These are phyloP conservation scores for Capra hircus DNA, from an alignment of 2,113 vertebrate genomes.

Conservation along the genomic window DNA sequence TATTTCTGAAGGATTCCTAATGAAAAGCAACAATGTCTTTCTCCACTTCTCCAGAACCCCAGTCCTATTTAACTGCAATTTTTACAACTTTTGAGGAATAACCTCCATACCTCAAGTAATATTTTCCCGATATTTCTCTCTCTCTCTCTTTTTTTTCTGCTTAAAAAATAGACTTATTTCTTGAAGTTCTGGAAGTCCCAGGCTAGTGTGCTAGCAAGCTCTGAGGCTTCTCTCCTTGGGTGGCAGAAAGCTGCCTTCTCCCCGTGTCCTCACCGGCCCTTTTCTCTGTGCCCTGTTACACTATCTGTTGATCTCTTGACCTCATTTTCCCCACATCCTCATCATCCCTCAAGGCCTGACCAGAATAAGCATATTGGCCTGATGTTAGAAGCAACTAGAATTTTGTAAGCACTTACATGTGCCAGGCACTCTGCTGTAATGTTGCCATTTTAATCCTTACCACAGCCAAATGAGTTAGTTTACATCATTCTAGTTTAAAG, in stretches of 20 bases:
- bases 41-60: background rate
- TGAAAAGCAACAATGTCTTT: background rate
- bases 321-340: background rate
- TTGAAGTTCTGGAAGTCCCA: background rate
- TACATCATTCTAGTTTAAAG: background rate
- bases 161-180: background rate
- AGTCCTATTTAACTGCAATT: background rate
- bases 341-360: background rate
- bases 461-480: background rate
- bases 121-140: background rate
- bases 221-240: background rate
- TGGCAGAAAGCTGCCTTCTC: background rate
- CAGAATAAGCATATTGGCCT: background rate
- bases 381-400: background rate
- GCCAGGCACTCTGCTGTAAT: background rate
- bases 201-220: background rate
- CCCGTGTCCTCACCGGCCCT: background rate
- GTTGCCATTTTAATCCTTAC: background rate
- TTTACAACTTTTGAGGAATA: background rate
- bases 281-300: background rate
- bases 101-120: background rate
- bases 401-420: background rate
- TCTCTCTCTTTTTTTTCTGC: background rate
- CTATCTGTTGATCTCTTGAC: background rate
- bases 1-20: background rate